Percentiles rank a stretch among this genome's conserved stretches.
Conservation (phyloP, 2,888 invertebrate genomes). For the Altica lythri region DNA sequence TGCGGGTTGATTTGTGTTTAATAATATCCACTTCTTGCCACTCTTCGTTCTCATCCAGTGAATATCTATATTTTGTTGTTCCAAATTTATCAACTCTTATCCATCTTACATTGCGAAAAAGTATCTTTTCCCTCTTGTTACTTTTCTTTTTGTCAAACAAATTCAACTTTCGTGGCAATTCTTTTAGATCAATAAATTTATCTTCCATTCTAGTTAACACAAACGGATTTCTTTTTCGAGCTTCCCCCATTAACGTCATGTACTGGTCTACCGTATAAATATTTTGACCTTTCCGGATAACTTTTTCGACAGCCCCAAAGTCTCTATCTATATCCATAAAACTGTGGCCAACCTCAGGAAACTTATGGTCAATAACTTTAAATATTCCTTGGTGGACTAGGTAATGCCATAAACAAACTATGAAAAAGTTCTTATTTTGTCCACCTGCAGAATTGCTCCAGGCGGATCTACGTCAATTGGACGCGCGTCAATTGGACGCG, state of each 20-base stretch:
- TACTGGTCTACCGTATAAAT: constrained; percentile 36
- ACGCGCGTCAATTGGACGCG: too few relatives aligned
- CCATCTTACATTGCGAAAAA: constrained; percentile 7
- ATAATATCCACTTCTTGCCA: background rate
- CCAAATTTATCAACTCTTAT: background rate
- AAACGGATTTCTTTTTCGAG: constrained; percentile 19
- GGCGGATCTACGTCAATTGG: too few relatives aligned
- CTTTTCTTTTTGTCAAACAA: constrained; percentile 21
- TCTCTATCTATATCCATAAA: constrained; percentile 27
- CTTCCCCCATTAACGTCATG: constrained; percentile 8
- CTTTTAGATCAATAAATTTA: constrained; percentile 20
- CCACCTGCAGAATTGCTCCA: constrained; percentile 44
- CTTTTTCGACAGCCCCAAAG: constrained; percentile 43
- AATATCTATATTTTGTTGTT: background rate
- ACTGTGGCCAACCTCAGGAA: constrained; percentile 44
- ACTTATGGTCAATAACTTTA: constrained; percentile 44
- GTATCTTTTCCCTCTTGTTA: constrained; percentile 12
- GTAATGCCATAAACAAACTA: constrained; percentile 37
- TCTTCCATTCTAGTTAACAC: constrained; percentile 16
- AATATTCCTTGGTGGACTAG: constrained; percentile 41
- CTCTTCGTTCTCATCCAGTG: background rate
- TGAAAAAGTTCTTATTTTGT: constrained; percentile 42
- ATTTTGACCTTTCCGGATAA: constrained; percentile 43
- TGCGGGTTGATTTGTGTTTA: background rate
- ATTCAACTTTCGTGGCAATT: constrained; percentile 17